Conservation (phyloP, 2,888 invertebrate species). For the Sesamia inferens region DNA sequence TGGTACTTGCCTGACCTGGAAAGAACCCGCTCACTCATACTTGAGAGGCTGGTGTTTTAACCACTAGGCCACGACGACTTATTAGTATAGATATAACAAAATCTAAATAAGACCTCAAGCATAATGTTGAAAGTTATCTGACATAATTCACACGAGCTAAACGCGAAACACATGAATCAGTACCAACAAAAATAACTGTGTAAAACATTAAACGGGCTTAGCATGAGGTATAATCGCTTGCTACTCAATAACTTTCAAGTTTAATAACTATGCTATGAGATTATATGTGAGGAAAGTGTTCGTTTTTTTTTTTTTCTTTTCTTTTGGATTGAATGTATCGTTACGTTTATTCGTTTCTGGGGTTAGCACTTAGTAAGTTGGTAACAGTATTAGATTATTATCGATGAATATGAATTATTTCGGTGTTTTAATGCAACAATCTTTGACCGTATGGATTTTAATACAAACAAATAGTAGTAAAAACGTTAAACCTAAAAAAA, state of each 20-base stretch:
- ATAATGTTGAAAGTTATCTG: conserved; percentile 43
- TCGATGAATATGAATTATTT: background rate
- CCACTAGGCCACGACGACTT: too few species aligned
- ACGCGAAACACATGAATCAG: conserved; percentile 38
- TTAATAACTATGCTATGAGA: conserved; percentile 55
- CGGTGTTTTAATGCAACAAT: background rate
- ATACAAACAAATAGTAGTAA: background rate
- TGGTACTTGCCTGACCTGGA: too few species aligned
- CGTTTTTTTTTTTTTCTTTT: conserved; percentile 19
- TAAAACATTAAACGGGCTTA: conserved; percentile 44
- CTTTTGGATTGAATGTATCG: background rate
- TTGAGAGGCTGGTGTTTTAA: too few species aligned
- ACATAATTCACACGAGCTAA: conserved; percentile 53
- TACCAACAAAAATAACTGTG: conserved; percentile 47
- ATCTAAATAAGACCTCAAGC: conserved; percentile 12
- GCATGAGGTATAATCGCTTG: conserved; percentile 46
- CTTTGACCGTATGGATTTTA: background rate
- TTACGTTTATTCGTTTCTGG: conserved; percentile 4
- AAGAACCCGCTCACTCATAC: too few species aligned
- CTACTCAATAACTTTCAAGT: conserved; percentile 59
- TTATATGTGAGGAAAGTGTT: conserved; percentile 41
- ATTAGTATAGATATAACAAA: conserved; percentile 4
- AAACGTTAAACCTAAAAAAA: background rate
- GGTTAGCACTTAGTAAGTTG: background rate
- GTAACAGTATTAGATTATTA: background rate